phyloP scores from a whole-genome alignment of 2,113 vertebrate genomes.

The Xenopus tropicalis region UCB_Xtro_10.0 CM004449.2:89377001-89377500 shows the following conservation, averaged over 20 bases:
- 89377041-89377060: too few species aligned
- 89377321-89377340: constrained; percentile 99
- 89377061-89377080: too few species aligned
- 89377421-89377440: constrained; percentile 97
- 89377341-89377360: constrained; percentile 99
- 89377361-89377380: constrained; percentile 98
- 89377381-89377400: constrained; percentile 99
- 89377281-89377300: constrained; percentile 99
- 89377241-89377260: constrained; percentile 44
- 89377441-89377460: constrained; percentile 91
- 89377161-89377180: too few species aligned
- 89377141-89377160: too few species aligned
- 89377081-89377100: too few species aligned
- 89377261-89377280: constrained; percentile 79
- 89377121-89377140: too few species aligned
- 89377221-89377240: too few species aligned
- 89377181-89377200: too few species aligned
- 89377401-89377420: constrained; percentile 98
- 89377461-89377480: constrained; percentile 85
- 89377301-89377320: constrained; percentile 99
- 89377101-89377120: too few species aligned
- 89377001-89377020: too few species aligned
- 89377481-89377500: constrained; percentile 66
- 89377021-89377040: too few species aligned
- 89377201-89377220: too few species aligned